These are phyloP conservation scores for Lutjanus argentimaculatus DNA, from an alignment of 2,797 vertebrate genomes.

Conservation along the genomic window DNA sequence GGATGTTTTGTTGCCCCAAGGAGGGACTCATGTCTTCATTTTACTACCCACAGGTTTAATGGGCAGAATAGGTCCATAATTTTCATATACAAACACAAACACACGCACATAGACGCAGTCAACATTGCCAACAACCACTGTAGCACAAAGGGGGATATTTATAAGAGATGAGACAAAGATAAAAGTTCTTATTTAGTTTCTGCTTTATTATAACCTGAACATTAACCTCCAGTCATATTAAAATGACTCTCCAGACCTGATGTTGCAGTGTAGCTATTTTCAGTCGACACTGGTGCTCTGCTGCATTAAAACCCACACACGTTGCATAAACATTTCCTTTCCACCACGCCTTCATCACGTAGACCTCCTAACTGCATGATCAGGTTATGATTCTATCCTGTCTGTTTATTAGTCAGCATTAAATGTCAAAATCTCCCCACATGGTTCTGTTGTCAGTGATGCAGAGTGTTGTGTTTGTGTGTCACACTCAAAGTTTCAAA, in stretches of 20 bases:
- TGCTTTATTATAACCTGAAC: not conserved
- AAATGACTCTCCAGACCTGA: not conserved
- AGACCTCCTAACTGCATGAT: not conserved
- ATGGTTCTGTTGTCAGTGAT: not conserved
- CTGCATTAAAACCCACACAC: not conserved
- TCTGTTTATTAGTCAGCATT: too few relatives aligned
- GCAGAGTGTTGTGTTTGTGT: not conserved
- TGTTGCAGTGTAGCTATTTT: not conserved
- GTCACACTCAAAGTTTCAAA: not conserved
- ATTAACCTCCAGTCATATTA: not conserved
- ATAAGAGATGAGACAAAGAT: not conserved
- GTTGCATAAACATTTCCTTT: not conserved
- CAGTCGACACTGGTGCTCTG: not conserved
- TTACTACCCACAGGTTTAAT: not conserved
- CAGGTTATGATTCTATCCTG: not conserved
- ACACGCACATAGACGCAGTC: not conserved
- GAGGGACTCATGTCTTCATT: not conserved
- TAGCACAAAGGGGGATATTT: not conserved
- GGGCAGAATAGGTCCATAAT: not conserved
- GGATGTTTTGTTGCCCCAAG: not conserved
- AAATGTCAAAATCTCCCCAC: not conserved
- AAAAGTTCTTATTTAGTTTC: not conserved
- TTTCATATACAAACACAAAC: constrained; percentile 5
- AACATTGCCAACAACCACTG: not conserved
- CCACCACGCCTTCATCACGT: too few relatives aligned